Evolutionary conservation across 2,888 invertebrate genomes (phyloP).

Genomic region (Slavum lentiscoides): DNA sequence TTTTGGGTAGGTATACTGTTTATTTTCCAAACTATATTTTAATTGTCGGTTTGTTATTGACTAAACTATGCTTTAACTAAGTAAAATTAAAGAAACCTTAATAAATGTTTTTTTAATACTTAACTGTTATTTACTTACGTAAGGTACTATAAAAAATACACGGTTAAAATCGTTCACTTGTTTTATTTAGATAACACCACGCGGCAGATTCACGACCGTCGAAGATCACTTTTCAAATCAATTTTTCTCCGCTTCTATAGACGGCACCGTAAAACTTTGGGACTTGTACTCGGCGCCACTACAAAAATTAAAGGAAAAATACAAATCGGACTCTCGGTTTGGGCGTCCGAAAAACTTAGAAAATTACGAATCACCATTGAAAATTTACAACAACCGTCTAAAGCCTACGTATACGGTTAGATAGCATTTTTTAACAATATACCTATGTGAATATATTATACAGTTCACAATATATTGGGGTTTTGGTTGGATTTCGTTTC

Average conservation of each 20-base stretch:
- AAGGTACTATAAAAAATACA: too few species aligned
- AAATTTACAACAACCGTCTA: constrained; percentile 19
- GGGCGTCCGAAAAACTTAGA: background rate
- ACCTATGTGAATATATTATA: background rate
- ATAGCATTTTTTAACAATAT: background rate
- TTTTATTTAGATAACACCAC: constrained; percentile 26
- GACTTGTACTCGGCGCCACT: constrained; percentile 57
- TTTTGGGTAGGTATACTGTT: too few species aligned
- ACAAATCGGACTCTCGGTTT: background rate
- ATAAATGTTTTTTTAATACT: too few species aligned
- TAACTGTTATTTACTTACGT: too few species aligned
- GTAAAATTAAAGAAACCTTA: too few species aligned
- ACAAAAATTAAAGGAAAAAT: background rate
- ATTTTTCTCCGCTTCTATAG: constrained; percentile 59
- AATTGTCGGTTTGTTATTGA: too few species aligned
- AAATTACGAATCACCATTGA: constrained; percentile 22
- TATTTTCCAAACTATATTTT: too few species aligned
- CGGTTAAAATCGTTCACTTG: too few species aligned
- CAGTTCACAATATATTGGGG: background rate
- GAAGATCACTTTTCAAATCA: constrained; percentile 55
- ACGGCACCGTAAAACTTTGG: constrained; percentile 60
- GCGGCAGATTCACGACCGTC: background rate
- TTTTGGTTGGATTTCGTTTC: too few species aligned
- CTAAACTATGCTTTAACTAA: too few species aligned
- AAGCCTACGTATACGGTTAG: constrained; percentile 30